Conservation (phyloP, 2,797 vertebrate genomes). For the Philypnodon macrostomus region DNA sequence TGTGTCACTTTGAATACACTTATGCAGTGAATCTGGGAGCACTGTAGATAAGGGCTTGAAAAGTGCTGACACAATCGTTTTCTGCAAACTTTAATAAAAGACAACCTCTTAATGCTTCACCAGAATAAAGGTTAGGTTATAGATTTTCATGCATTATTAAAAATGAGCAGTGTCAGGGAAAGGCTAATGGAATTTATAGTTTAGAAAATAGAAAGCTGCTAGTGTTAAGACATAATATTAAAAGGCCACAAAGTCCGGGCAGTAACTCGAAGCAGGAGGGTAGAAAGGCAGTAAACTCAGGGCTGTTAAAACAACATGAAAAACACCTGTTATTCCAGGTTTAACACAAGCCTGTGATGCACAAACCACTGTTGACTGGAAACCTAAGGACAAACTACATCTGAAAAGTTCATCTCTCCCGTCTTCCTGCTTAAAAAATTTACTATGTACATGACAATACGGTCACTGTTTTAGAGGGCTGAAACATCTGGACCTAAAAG, state of each 20-base stretch:
- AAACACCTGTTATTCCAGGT: constrained; percentile 69
- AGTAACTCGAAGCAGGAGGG: constrained; percentile 38
- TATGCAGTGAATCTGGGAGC: constrained; percentile 35
- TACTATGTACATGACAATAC: constrained; percentile 52
- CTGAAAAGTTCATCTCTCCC: constrained; percentile 59
- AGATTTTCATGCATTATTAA: not conserved
- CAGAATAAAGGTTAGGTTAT: not conserved
- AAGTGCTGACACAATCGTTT: constrained; percentile 18
- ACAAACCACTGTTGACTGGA: constrained; percentile 48
- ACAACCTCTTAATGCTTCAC: constrained; percentile 6
- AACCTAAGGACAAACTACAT: constrained; percentile 49
- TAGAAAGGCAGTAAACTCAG: constrained; percentile 43
- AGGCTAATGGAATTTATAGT: constrained; percentile 4
- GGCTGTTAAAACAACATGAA: constrained; percentile 47
- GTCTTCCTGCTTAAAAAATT: constrained; percentile 43
- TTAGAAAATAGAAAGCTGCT: constrained; percentile 6
- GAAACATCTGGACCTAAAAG: constrained; percentile 62
- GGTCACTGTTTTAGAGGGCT: constrained; percentile 48
- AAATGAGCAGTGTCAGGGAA: not conserved
- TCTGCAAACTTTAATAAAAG: constrained; percentile 20
- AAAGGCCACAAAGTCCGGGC: constrained; percentile 26
- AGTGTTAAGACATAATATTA: constrained; percentile 21
- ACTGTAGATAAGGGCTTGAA: constrained; percentile 19
- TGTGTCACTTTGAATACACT: constrained; percentile 47
- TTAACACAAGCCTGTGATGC: constrained; percentile 58